Evolutionary conservation across 23 tunicate species (phyloP).

Genomic region (Aplidium turbinatum): DNA sequence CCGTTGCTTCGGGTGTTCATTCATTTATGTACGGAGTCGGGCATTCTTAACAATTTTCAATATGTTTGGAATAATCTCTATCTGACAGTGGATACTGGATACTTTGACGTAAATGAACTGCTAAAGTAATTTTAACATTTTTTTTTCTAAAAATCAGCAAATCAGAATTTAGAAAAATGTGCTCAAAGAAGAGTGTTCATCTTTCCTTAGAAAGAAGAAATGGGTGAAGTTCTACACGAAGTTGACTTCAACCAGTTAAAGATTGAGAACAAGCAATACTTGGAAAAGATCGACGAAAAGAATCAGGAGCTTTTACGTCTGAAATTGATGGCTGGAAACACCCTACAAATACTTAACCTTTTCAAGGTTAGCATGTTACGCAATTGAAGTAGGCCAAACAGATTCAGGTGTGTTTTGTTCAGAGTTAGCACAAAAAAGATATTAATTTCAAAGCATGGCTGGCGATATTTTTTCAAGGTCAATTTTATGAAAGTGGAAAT

Average conservation of each 20-base stretch:
- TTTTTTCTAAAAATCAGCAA: not conserved
- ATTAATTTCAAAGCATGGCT: too few species aligned
- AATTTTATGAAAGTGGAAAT: too few species aligned
- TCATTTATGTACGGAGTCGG: too few species aligned
- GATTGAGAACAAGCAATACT: slow-evolving; percentile 86
- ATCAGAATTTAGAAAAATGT: not conserved
- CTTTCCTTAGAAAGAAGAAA: slow-evolving; percentile 83
- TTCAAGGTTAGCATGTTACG: slow-evolving; percentile 62
- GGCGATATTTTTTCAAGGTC: too few species aligned
- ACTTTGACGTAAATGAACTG: too few species aligned
- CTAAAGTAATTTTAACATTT: too few species aligned
- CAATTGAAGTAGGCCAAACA: too few species aligned
- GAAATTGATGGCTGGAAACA: slow-evolving; percentile 94
- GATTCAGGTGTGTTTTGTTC: too few species aligned
- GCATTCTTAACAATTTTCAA: not conserved
- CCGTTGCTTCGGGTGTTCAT: too few species aligned
- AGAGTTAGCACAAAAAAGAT: too few species aligned
- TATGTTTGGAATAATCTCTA: not conserved
- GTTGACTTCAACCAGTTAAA: slow-evolving; percentile 94
- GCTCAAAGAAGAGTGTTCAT: not conserved
- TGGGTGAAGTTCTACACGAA: slow-evolving; percentile 97
- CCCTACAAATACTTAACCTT: slow-evolving; percentile 79
- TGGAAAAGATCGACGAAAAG: slow-evolving; percentile 95
- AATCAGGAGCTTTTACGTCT: slow-evolving; percentile 86
- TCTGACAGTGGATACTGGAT: not conserved